Conservation (phyloP, 2,888 invertebrate genomes). For the Leptinotarsa tumamoca region DNA sequence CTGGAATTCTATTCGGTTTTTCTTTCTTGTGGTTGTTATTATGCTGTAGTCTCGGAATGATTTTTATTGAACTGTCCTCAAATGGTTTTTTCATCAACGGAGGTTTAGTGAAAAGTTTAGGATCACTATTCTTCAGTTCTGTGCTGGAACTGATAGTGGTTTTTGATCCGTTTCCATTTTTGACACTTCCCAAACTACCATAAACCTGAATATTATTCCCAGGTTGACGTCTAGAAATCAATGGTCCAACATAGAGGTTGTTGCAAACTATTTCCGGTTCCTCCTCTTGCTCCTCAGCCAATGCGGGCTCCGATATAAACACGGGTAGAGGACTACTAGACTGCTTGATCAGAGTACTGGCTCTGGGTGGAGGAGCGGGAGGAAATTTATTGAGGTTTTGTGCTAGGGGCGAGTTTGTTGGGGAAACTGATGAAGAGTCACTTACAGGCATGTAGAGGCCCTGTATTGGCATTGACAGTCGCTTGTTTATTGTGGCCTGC, state of each 20-base stretch:
- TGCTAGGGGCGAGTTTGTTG: slow-evolving; percentile 60
- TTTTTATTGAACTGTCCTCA: slow-evolving; percentile 54
- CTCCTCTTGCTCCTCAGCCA: slow-evolving; percentile 66
- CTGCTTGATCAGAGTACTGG: slow-evolving; percentile 75
- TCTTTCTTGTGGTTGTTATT: slow-evolving; percentile 30
- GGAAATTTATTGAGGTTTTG: slow-evolving; percentile 66
- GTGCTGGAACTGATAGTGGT: slow-evolving; percentile 68
- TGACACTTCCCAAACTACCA: slow-evolving; percentile 54
- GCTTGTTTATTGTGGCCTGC: slow-evolving; percentile 65
- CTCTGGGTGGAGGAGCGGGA: slow-evolving; percentile 82
- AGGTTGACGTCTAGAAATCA: slow-evolving; percentile 66
- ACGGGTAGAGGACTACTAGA: slow-evolving; percentile 60
- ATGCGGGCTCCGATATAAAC: slow-evolving; percentile 64
- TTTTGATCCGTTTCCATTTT: slow-evolving; percentile 42
- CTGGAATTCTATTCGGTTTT: background rate
- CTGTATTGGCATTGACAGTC: slow-evolving; percentile 75
- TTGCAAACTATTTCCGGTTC: slow-evolving; percentile 69
- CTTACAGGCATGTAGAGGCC: slow-evolving; percentile 59
- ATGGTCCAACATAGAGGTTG: slow-evolving; percentile 70
- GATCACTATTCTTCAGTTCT: slow-evolving; percentile 67
- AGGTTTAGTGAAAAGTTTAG: slow-evolving; percentile 74
- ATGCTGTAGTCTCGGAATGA: slow-evolving; percentile 67
- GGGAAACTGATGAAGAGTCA: slow-evolving; percentile 57
- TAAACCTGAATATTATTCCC: slow-evolving; percentile 59
- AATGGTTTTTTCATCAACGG: slow-evolving; percentile 64